These are phyloP conservation scores for Pollenia amentaria DNA, from an alignment of 2,888 invertebrate species.

Conservation along the genomic window DNA sequence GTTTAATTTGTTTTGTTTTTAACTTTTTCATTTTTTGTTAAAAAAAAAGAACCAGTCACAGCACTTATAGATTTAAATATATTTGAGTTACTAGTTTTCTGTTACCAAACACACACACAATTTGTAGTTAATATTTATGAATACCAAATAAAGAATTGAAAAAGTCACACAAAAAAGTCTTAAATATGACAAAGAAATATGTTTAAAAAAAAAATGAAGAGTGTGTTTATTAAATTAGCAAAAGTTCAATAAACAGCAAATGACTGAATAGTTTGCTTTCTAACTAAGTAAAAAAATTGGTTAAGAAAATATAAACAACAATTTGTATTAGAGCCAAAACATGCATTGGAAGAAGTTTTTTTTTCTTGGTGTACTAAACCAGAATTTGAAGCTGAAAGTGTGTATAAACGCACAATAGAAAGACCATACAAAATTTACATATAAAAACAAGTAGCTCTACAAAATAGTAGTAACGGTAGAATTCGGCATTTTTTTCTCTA, in stretches of 20 bases:
- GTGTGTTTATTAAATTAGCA: constrained; percentile 51
- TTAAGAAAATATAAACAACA: neutral
- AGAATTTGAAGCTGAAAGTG: no score
- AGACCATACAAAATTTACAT: neutral
- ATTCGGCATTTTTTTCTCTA: neutral
- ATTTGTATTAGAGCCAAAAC: no score
- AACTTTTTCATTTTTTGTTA: neutral
- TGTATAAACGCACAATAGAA: no score
- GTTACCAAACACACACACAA: neutral
- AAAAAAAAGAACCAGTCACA: no score
- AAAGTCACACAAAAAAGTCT: constrained; percentile 4
- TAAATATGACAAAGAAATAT: constrained; percentile 6
- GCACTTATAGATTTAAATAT: neutral
- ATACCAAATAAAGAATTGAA: constrained; percentile 7
- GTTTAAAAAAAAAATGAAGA: constrained; percentile 1
- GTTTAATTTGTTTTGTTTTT: neutral
- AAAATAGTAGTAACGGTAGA: neutral
- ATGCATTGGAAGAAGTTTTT: no score
- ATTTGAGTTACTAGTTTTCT: neutral
- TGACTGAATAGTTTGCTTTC: constrained; percentile 13
- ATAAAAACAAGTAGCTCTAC: no score
- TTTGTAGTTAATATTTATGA: constrained; percentile 5
- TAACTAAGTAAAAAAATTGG: neutral
- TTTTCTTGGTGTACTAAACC: no score
- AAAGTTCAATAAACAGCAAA: constrained; percentile 57